Conservation (phyloP, 2,797 vertebrate genomes). For the Botia kubotai region DNA sequence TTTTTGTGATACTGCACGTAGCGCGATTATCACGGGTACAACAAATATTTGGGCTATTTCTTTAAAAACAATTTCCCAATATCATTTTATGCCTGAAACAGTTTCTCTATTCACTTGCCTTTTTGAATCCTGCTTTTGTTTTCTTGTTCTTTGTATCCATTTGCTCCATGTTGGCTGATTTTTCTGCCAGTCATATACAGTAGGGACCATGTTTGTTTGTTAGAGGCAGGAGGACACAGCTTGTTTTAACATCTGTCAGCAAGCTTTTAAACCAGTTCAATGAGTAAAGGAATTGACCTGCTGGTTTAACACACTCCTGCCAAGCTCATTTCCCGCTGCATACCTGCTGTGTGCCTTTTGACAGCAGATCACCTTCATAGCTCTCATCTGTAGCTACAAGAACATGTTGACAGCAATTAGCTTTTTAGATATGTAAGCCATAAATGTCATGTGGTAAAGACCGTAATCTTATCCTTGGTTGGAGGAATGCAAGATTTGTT, state of each 20-base stretch:
- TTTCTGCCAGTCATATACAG: conserved; percentile 6
- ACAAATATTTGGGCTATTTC: too few relatives aligned
- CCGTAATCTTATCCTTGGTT: not conserved
- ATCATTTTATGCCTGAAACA: not conserved
- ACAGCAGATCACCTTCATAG: conserved; percentile 5
- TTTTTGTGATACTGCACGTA: too few relatives aligned
- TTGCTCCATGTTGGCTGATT: not conserved
- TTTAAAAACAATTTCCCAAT: not conserved
- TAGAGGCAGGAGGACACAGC: not conserved
- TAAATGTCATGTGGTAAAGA: not conserved
- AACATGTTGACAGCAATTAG: not conserved
- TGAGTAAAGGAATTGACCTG: not conserved
- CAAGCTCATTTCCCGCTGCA: conserved; percentile 22
- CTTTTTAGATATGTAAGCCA: not conserved
- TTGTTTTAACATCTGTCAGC: conserved; percentile 33
- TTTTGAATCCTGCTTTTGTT: not conserved
- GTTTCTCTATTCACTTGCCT: not conserved
- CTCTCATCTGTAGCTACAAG: not conserved
- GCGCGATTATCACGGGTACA: too few relatives aligned
- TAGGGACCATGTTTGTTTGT: conserved; percentile 9
- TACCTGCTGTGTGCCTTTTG: conserved; percentile 21
- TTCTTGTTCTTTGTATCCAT: not conserved
- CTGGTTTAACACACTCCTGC: not conserved
- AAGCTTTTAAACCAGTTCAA: conserved; percentile 15
- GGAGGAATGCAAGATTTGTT: conserved; percentile 23